Evolutionary conservation across 2,113 vertebrate species (phyloP), one percentile per base, ranked within the genome.

Genomic region (Colinus virginianus): DNA sequence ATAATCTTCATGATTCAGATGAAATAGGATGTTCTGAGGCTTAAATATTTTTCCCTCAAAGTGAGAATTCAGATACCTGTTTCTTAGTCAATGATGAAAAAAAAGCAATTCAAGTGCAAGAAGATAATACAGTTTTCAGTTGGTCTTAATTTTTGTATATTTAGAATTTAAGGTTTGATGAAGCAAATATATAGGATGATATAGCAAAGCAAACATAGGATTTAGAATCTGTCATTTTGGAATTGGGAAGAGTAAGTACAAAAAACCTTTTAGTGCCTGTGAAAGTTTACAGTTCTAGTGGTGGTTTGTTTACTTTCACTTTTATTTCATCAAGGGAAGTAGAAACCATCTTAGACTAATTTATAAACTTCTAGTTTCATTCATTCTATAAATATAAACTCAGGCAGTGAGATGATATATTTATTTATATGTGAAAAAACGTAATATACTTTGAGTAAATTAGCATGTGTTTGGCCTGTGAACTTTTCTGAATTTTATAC

Each of bases 301-400:
- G 30, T 8, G 1, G 8, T 75, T 71, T 0, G 0, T 45, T 62
- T 78, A 36, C 38, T 42, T 10, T 69, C 13, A 1, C 0, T 6
- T 62, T 70, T 70, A 76, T 78, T 19, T 22, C 28, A 4, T 74
- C 23, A 38, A 45, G 28, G 55, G 63, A 81, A 85, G 14, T 13
- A 59, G 26, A 82, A 90, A 4, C 1, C 9, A 45, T 8, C 13
- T 83, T 79, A 59, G 26, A 42, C 6, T 78, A 7, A 21, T 69
- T 2, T 10, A 7, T 32, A 85, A 78, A 38, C 2, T 6, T 55
- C 32, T 38, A 9, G 34, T 75, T 16, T 77, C 19, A 21, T 43
- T 79, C 59, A 4, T 62, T 77, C n/a, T 77, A 26, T 40, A 62
- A 69, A 74, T n/a, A 70, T 8, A 36, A 32, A 8, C 23, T 56